A percentile compares a stretch with the other conserved stretches of the same genome.
Evolutionary conservation across 2,888 invertebrate genomes (phyloP).

Genomic region (Drosophila villosipedis): DNA sequence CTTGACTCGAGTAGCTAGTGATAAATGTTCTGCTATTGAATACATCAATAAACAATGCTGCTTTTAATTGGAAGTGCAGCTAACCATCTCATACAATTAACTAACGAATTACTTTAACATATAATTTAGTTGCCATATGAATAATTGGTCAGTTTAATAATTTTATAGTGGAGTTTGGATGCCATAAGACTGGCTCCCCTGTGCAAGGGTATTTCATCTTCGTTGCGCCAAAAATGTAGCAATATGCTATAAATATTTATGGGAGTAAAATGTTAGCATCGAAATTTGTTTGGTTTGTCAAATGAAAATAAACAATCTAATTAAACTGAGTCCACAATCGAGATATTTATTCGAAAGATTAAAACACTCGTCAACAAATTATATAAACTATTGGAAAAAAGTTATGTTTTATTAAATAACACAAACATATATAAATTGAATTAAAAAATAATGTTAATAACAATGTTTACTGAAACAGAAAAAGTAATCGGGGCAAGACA

Average conservation of each 20-base stretch:
- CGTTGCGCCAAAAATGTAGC: background rate
- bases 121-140: background rate
- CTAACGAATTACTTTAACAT: background rate
- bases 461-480: conserved; percentile 6
- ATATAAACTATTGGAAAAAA: background rate
- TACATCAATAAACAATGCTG: background rate
- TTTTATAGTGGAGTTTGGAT: background rate
- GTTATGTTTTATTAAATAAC: background rate
- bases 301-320: background rate
- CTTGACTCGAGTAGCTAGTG: background rate
- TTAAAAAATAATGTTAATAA: background rate
- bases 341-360: background rate
- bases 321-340: background rate
- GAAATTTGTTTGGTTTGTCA: background rate
- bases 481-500: background rate
- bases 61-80: background rate
- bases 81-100: background rate
- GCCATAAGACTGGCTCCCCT: background rate
- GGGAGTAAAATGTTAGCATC: background rate
- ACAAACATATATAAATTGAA: background rate
- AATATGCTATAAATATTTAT: background rate
- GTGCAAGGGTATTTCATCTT: background rate
- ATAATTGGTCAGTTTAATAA: background rate
- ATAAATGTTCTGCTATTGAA: background rate
- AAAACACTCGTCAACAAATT: background rate